These are phyloP conservation scores for Ctenicera cuprea DNA, from an alignment of 2,888 invertebrate genomes.

Conservation along the genomic window DNA sequence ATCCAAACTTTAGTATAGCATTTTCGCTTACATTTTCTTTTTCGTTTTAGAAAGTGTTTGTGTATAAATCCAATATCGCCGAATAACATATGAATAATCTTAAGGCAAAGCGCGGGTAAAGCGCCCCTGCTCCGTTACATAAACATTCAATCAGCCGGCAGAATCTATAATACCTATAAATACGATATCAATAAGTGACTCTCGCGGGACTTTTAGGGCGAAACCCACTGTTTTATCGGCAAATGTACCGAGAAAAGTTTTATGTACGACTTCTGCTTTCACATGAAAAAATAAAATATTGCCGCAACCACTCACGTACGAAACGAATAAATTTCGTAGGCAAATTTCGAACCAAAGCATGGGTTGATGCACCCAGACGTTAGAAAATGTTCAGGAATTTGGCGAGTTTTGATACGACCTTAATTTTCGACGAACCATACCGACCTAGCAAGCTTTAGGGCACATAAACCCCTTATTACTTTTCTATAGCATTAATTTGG, in stretches of 20 bases:
- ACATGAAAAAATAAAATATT: slow-evolving; percentile 47
- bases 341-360: neutral
- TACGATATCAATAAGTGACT: slow-evolving; percentile 72
- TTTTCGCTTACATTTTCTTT: neutral
- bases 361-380: slow-evolving; percentile 15
- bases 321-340: slow-evolving; percentile 20
- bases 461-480: slow-evolving; percentile 38
- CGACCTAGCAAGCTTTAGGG: slow-evolving; percentile 36
- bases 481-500: slow-evolving; percentile 42
- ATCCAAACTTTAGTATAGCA: neutral
- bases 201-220: slow-evolving; percentile 67
- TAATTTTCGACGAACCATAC: slow-evolving; percentile 41
- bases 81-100: slow-evolving; percentile 53
- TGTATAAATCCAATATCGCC: slow-evolving; percentile 18
- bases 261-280: slow-evolving; percentile 52
- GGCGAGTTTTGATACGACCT: slow-evolving; percentile 26
- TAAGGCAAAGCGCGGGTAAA: slow-evolving; percentile 47
- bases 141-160: slow-evolving; percentile 71
- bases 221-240: slow-evolving; percentile 68
- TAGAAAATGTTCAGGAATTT: slow-evolving; percentile 35
- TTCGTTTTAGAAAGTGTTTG: neutral
- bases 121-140: slow-evolving; percentile 66
- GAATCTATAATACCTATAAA: slow-evolving; percentile 72
- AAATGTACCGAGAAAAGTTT: slow-evolving; percentile 70
- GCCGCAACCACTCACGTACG: slow-evolving; percentile 22